Conservation (phyloP, 2,113 vertebrate genomes). For the Sylvietta virens region DNA sequence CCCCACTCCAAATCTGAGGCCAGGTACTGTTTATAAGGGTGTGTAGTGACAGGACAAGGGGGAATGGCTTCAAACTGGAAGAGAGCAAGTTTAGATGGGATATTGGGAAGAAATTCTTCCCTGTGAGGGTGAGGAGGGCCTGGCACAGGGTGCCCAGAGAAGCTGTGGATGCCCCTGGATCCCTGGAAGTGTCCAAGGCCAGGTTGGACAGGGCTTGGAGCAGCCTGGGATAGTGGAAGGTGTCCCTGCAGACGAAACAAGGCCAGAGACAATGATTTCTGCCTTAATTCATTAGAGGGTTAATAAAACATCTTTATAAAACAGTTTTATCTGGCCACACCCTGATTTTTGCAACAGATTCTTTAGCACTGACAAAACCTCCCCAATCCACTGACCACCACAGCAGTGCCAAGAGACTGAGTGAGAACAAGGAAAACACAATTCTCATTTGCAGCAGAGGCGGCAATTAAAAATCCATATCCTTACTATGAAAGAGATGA, state of each 20-base stretch:
- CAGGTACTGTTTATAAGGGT: neutral
- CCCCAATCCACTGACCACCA: neutral
- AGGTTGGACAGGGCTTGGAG: rapidly evolving
- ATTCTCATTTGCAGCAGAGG: neutral
- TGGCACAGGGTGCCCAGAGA: neutral
- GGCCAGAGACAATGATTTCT: neutral
- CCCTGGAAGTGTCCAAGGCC: neutral
- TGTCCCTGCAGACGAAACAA: neutral
- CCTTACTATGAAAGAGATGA: neutral
- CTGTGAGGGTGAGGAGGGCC: rapidly evolving
- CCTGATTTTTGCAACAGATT: neutral
- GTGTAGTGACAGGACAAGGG: neutral
- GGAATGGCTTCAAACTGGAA: neutral
- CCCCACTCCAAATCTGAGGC: neutral
- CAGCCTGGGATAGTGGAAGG: rapidly evolving
- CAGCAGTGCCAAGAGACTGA: neutral
- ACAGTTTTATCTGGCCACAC: neutral
- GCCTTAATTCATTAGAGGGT: neutral
- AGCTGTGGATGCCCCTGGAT: neutral
- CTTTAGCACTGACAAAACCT: slow-evolving; percentile 2
- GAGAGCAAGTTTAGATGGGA: neutral
- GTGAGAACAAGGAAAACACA: neutral
- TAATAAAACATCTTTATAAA: neutral
- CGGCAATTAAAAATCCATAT: neutral
- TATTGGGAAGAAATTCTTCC: neutral